Conservation (phyloP, 2,888 invertebrate genomes). For the Mythimna pallens region DNA sequence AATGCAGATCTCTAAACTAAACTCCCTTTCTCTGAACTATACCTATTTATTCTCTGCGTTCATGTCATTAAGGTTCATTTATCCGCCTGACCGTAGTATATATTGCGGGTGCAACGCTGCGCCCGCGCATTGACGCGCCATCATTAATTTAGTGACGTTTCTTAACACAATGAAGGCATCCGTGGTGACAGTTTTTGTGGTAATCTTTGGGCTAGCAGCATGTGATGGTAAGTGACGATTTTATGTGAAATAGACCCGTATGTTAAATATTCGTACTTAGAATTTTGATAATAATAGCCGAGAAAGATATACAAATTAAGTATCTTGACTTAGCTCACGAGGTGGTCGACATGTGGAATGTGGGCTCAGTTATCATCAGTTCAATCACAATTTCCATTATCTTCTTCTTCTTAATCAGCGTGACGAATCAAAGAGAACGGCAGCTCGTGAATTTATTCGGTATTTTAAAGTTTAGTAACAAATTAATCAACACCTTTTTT, state of each 20-base stretch:
- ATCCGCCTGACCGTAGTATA: conserved; percentile 46
- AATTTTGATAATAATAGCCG: not conserved
- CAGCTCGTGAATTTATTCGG: no score
- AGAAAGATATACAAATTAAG: no score
- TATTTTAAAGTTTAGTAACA: no score
- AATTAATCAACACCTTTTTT: no score
- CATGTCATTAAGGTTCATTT: conserved; percentile 43
- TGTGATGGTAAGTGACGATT: conserved; percentile 46
- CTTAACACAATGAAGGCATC: conserved; percentile 46
- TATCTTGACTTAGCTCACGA: no score
- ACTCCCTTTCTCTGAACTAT: conserved; percentile 16
- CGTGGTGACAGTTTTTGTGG: conserved; percentile 46
- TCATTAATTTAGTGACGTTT: conserved; percentile 37
- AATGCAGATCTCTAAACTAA: conserved; percentile 18
- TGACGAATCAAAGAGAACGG: no score
- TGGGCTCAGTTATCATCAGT: no score
- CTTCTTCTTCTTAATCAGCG: no score
- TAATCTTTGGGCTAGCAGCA: conserved; percentile 31
- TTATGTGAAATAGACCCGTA: not conserved
- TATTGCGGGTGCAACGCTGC: conserved; percentile 39
- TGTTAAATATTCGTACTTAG: not conserved
- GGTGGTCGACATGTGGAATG: no score
- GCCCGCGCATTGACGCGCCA: conserved; percentile 40
- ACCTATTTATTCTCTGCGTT: conserved; percentile 18
- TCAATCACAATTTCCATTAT: no score